Percentiles rank a stretch among this genome's conserved stretches.
Conservation (phyloP, 2,113 vertebrate genomes). For the Tor tambroides region DNA sequence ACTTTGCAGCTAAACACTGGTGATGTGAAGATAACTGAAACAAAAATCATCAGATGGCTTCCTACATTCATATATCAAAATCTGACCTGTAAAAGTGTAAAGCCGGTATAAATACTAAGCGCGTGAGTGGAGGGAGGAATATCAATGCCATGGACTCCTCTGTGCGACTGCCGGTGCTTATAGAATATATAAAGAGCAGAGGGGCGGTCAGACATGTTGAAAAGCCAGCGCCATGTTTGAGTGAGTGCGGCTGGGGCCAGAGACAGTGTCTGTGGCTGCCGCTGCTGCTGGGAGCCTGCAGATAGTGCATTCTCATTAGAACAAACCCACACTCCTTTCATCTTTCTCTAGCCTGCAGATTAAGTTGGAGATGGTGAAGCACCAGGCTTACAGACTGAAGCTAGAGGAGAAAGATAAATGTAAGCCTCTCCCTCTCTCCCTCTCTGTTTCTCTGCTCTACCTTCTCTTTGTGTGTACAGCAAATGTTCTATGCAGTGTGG, state of each 20-base stretch:
- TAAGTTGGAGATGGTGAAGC: constrained; percentile 57
- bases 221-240: constrained; percentile 37
- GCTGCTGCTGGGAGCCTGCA: constrained; percentile 42
- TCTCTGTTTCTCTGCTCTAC: neutral
- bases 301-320: constrained; percentile 61
- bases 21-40: neutral
- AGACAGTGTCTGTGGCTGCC: constrained; percentile 25
- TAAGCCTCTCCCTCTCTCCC: constrained; percentile 40
- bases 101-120: neutral
- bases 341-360: constrained; percentile 62
- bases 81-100: neutral
- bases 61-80: neutral
- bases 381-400: constrained; percentile 47
- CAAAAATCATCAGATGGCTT: neutral
- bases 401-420: constrained; percentile 49
- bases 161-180: constrained; percentile 20
- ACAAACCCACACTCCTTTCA: constrained; percentile 64
- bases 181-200: constrained; percentile 6
- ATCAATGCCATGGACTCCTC: neutral
- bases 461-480: constrained; percentile 23
- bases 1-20: neutral
- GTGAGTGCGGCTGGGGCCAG: constrained; percentile 3
- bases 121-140: neutral
- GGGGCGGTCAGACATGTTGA: constrained; percentile 42
- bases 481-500: constrained; percentile 14